A percentile compares a stretch with the other conserved stretches of the same genome.
phyloP scores from a whole-genome alignment of 2,888 invertebrate genomes.

The Gerris lacustris region DNA sequence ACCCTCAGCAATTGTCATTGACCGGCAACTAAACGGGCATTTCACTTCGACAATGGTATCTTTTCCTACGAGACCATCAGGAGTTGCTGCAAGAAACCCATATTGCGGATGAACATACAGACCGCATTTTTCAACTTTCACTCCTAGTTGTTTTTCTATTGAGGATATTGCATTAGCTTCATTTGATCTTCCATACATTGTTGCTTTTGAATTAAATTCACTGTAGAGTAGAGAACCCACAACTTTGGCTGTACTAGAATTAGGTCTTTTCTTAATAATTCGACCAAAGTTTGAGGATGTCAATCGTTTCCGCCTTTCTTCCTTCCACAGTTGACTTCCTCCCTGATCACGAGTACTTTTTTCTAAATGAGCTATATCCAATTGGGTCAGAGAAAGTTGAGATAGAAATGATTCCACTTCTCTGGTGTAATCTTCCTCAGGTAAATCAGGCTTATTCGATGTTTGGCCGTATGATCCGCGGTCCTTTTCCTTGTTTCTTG shows the following conservation, averaged over 20 bases:
- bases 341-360: conserved; percentile 9
- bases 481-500: neutral
- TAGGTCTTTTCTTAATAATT: conserved; percentile 14
- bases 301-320: conserved; percentile 10
- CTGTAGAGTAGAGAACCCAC: conserved; percentile 10
- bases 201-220: neutral
- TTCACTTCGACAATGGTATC: conserved; percentile 3
- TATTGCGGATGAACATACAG: conserved; percentile 15
- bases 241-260: conserved; percentile 17
- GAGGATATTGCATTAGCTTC: conserved; percentile 5
- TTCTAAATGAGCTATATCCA: neutral
- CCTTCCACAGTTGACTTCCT: conserved; percentile 7
- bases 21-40: neutral
- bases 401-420: conserved; percentile 8
- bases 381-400: too few species aligned
- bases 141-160: neutral
- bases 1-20: neutral
- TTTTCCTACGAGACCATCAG: conserved; percentile 19
- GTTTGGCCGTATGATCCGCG: conserved; percentile 15
- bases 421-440: neutral
- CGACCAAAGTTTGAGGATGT: conserved; percentile 19
- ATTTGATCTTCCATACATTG: conserved; percentile 13
- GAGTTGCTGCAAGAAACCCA: conserved; percentile 16
- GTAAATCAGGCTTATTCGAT: conserved; percentile 15
- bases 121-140: conserved; percentile 17